Conservation (phyloP, 2,113 vertebrate genomes). For the Piprites chloris region DNA sequence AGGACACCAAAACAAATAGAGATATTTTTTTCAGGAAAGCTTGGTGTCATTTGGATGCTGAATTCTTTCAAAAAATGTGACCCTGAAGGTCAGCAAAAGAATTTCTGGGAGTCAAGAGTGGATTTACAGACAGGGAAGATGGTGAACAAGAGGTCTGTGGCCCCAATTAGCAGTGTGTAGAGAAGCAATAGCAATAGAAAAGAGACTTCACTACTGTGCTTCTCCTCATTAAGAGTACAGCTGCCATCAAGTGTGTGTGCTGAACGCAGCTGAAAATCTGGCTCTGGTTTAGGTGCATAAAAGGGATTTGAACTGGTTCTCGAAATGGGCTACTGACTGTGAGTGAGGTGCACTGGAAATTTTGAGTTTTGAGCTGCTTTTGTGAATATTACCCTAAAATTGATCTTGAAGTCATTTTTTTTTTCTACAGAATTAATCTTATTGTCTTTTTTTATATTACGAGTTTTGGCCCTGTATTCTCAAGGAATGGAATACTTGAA, state of each 20-base stretch:
- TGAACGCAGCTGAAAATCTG: background rate
- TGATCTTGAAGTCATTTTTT: background rate
- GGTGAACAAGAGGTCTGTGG: constrained; percentile 53
- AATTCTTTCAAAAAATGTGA: constrained; percentile 37
- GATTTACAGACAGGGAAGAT: constrained; percentile 48
- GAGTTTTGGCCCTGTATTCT: background rate
- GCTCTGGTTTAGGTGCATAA: background rate
- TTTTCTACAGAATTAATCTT: background rate
- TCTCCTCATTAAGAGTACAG: constrained; percentile 37
- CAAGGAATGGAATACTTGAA: background rate
- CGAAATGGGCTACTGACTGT: background rate
- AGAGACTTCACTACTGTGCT: background rate
- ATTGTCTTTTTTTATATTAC: background rate
- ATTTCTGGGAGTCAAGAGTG: constrained; percentile 47
- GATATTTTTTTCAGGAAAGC: constrained; percentile 32
- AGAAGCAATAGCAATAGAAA: background rate
- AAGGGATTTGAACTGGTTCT: background rate
- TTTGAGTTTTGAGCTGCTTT: background rate
- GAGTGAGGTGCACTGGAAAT: background rate
- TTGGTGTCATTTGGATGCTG: constrained; percentile 20
- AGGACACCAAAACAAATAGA: constrained; percentile 23
- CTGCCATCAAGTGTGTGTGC: background rate
- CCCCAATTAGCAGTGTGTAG: constrained; percentile 44
- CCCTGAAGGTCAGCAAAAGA: constrained; percentile 49
- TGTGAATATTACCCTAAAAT: background rate